Evolutionary conservation across 53 echinoderm and acorn worm genomes (phyloP), one percentile per base, ranked within the genome.

Genomic region (Holothuria scabra): DNA sequence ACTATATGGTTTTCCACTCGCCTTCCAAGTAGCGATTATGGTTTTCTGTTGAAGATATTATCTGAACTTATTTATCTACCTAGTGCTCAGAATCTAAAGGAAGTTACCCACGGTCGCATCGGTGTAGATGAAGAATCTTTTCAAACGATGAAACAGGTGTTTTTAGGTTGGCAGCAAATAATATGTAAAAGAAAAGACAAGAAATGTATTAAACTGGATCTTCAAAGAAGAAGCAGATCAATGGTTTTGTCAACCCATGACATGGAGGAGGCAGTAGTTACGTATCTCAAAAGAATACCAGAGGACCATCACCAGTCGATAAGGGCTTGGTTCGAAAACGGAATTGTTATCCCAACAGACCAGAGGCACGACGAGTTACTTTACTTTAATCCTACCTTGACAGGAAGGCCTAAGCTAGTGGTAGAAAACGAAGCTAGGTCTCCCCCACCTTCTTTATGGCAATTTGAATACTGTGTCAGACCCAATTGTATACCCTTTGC

Each of bases 351-450:
- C 7, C 81, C 81, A 7, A 25, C 28, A 58, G 60, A 59, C 63
- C 24, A 59, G 21, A 44, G 64, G 4, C 31, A 65, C n/a, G 41
- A 65, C 18, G 22, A 28, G 12, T 19, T 82, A 34, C 31, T 26
- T 12, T 82, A 38, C 46, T 62, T 63, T 3, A 82, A 82, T 21
- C 83, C 83, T 20, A 82, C 83, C 2, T 25, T 82, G 6, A 82
- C 83, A 0, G 83, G 83, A 59, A 62, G 65, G 12, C 52, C 52
- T 16, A 52, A 52, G 8, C 52, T 52, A 18, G 18, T 52, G 18
- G 52, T 52, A 18, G 52, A 52, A 18, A 52, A 52, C 52, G 52
- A 52, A 16, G 52, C 52, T 12, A 52, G 8, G 14, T 18, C 18
- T 4, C 52, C 52, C 14, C 52, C 52, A 12, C 52, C 52, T 18